phyloP scores from a whole-genome alignment of 2,888 invertebrate genomes.

The Diloba caeruleocephala region DNA sequence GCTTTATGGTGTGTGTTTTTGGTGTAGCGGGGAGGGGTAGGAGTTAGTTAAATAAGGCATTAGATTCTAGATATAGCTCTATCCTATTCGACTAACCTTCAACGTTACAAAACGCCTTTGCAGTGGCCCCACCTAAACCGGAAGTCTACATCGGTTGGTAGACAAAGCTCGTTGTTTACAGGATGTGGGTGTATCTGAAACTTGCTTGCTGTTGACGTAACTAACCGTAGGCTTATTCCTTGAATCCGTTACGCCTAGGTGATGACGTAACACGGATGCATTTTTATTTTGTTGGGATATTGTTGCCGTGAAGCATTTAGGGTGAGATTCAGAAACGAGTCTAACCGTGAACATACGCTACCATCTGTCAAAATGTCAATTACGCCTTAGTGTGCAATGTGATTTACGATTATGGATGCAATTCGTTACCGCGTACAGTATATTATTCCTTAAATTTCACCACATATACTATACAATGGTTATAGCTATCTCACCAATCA shows the following conservation, averaged over 20 bases:
- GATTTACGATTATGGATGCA: too few relatives aligned
- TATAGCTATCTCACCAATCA: too few relatives aligned
- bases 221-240: constrained; percentile 48
- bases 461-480: too few relatives aligned
- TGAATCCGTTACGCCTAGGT: constrained; percentile 25
- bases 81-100: neutral
- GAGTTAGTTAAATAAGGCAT: too few relatives aligned
- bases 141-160: constrained; percentile 62
- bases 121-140: constrained; percentile 53
- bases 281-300: neutral
- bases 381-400: too few relatives aligned
- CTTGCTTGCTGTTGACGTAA: constrained; percentile 55
- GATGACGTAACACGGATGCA: constrained; percentile 1
- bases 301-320: neutral
- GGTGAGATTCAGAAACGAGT: neutral
- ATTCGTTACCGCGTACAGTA: too few relatives aligned
- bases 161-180: constrained; percentile 68
- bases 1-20: too few relatives aligned
- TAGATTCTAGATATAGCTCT: neutral
- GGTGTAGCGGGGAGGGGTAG: too few relatives aligned
- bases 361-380: too few relatives aligned
- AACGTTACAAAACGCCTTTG: constrained; percentile 5
- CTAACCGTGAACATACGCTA: too few relatives aligned
- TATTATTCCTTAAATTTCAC: too few relatives aligned
- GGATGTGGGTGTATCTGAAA: constrained; percentile 62